Base-by-base conservation (phyloP, 2,797 vertebrate genomes). In the Premnoplex brunnescens region DNA sequence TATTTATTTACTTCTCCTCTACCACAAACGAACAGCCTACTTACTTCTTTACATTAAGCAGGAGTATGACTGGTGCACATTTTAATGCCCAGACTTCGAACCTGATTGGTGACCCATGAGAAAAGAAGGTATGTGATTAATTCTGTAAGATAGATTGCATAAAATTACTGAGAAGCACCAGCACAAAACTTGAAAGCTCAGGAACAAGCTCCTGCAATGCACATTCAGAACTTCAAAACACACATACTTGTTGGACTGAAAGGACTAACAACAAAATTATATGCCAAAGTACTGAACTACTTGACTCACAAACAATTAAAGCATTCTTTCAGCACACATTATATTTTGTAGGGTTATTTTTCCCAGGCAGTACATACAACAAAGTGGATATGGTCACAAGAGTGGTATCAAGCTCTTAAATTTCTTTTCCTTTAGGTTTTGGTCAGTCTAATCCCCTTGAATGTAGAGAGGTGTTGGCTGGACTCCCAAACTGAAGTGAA, bases 241-340 rank as follows among this genome's bases (percentile, higher is more conserved):
- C 52, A 84, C 8, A 51, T 27, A 63, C 48, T 21, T 81, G 63
- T 91, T 91, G 74, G 76, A 85, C 64, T 76, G 94, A 82, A 73
- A 91, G 93, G 93, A 88, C 88, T 77, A 88, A 64, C 71, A 95
- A 94, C 88, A 94, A 91, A 93, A 86, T 69, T 79, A 68, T 86
- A 64, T 39, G 41, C 41, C 58, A 69, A 82, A 89, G 34, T 37
- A 92, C 34, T 32, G 56, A 95, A 77, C 41, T 82, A 56, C 23
- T 79, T 94, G 91, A 96, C 85, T 95, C 88, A 93, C 77, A 85
- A 91, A 94, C 64, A 96, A 95, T 93, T 94, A 96, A 74, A 87
- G 23, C 71, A 94, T 79, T 84, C 74, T 82, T 88, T 80, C 68
- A 88, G 77, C 23, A 58, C 20, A 74, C 19, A 66, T 84, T 86